Percentiles rank a stretch among this genome's conserved stretches.
phyloP scores from a whole-genome alignment of 2,888 invertebrate species.

The Meiosimyza decipiens region DNA sequence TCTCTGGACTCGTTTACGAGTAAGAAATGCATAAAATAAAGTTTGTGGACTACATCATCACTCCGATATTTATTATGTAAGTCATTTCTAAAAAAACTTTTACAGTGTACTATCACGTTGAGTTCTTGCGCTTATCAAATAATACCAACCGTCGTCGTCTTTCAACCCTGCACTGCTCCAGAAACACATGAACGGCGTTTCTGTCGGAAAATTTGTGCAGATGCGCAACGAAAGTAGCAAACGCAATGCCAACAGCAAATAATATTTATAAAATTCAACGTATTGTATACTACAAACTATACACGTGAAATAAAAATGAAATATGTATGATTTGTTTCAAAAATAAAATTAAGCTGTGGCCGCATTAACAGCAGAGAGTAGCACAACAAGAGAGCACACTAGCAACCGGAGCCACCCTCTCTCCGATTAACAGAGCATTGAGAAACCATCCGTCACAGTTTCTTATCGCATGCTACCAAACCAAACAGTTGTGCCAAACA shows the following conservation, averaged over 20 bases:
- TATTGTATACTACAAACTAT: not conserved
- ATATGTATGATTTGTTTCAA: constrained; percentile 12
- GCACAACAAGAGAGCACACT: constrained; percentile 12
- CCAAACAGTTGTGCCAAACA: not conserved
- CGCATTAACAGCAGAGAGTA: constrained; percentile 21
- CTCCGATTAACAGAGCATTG: constrained; percentile 33
- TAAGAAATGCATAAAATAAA: too few relatives aligned
- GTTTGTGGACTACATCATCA: too few relatives aligned
- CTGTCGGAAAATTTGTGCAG: constrained; percentile 19
- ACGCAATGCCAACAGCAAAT: not conserved
- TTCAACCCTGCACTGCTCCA: not conserved
- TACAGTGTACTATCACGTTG: constrained; percentile 2
- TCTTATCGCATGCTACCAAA: constrained; percentile 15
- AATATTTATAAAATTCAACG: too few relatives aligned
- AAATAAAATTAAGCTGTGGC: constrained; percentile 29
- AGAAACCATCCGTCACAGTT: constrained; percentile 1
- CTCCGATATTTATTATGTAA: too few relatives aligned
- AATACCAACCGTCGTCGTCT: not conserved
- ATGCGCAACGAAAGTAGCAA: constrained; percentile 33
- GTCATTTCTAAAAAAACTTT: not conserved
- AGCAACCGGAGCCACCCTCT: constrained; percentile 36
- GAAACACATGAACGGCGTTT: not conserved
- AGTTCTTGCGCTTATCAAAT: not conserved
- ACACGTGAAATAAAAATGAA: not conserved
- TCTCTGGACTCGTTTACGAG: too few relatives aligned